Conservation (phyloP, 2,797 vertebrate genomes). For the Nasua narica region DNA sequence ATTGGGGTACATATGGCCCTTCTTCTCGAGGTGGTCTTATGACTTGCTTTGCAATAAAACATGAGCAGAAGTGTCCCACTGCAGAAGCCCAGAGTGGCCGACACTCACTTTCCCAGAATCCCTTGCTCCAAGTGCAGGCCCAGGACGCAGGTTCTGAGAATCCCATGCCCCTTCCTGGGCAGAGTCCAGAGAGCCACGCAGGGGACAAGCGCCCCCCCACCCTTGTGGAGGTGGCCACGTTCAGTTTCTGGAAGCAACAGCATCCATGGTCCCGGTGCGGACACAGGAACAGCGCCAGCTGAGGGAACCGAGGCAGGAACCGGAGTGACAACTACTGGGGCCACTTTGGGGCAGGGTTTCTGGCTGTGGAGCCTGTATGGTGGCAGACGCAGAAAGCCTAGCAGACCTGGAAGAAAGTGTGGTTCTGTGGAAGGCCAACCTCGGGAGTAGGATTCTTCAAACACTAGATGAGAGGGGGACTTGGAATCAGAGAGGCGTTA, state of each 20-base stretch:
- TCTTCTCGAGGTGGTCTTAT: neutral
- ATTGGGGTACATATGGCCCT: too few relatives aligned
- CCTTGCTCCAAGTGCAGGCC: neutral
- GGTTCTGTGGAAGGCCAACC: neutral
- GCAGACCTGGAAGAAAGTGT: neutral
- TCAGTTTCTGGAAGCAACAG: neutral
- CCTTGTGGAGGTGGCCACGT: neutral
- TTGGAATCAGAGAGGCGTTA: neutral
- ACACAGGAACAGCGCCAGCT: fast-evolving
- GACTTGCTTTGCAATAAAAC: neutral
- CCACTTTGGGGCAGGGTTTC: neutral
- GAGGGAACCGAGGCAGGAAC: neutral
- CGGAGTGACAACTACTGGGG: neutral
- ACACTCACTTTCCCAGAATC: neutral
- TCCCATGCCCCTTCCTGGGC: too few relatives aligned
- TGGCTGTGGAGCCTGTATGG: too few relatives aligned
- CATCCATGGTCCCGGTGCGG: neutral
- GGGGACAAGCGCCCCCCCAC: neutral
- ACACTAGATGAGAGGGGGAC: neutral
- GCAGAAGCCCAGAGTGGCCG: neutral
- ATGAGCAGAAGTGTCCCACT: neutral
- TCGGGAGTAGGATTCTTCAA: neutral
- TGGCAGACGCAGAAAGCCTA: neutral
- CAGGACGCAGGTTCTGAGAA: neutral
- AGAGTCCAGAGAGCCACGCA: too few relatives aligned